Evolutionary conservation across 2,888 invertebrate genomes (phyloP).

Genomic region (Drosophila rellima): DNA sequence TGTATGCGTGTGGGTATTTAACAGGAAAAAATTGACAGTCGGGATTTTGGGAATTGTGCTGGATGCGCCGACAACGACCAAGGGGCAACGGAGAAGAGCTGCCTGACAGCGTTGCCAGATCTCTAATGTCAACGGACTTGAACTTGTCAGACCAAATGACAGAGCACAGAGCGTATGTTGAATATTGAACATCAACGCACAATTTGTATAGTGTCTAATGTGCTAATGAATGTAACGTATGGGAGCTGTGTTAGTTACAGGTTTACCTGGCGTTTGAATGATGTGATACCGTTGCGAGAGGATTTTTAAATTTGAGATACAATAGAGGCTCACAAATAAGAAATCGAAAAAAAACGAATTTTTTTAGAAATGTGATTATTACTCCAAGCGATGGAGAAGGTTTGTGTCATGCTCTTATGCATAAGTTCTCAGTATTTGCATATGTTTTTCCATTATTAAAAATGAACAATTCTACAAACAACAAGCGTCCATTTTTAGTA

Average conservation of each 20-base stretch:
- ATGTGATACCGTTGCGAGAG: background rate
- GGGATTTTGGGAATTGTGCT: conserved; percentile 72
- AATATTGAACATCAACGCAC: conserved; percentile 21
- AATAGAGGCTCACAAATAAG: background rate
- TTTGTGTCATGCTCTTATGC: too few species aligned
- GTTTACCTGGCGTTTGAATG: conserved; percentile 10
- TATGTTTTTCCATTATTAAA: too few species aligned
- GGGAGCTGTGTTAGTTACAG: background rate
- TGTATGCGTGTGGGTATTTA: conserved; percentile 56
- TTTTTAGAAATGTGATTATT: background rate
- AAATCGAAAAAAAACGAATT: background rate
- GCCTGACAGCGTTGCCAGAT: conserved; percentile 68
- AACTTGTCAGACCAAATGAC: conserved; percentile 57
- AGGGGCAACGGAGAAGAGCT: conserved; percentile 4
- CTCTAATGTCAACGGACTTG: conserved; percentile 59
- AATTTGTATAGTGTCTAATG: background rate
- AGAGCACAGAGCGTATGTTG: conserved; percentile 5
- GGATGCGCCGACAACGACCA: conserved; percentile 46
- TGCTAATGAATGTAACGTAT: conserved; percentile 1
- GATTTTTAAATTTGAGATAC: background rate
- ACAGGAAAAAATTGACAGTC: conserved; percentile 68
- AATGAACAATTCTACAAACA: too few species aligned
- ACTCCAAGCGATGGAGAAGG: too few species aligned
- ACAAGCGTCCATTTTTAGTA: too few species aligned
- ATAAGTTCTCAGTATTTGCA: too few species aligned